phyloP scores from a whole-genome alignment of 1,140 invertebrate species.

The Scaptomyza pallida region DNA sequence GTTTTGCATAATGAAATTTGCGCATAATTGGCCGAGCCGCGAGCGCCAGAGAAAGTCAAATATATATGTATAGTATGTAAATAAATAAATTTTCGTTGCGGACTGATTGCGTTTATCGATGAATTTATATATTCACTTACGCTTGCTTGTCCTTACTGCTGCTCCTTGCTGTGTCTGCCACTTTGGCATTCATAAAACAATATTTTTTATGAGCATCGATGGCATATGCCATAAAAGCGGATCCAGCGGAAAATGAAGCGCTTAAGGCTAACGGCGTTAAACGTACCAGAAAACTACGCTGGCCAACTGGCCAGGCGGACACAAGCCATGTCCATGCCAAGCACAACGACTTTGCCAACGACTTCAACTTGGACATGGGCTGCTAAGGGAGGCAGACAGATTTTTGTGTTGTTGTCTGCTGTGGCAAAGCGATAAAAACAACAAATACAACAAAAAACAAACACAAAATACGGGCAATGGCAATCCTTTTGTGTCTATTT shows the following conservation, averaged over 20 bases:
- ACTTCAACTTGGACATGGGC: slow-evolving; percentile 7
- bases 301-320: too few relatives aligned
- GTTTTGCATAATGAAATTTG: slow-evolving; percentile 46
- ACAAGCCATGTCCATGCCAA: slow-evolving; percentile 19
- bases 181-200: slow-evolving; percentile 55
- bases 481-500: slow-evolving; percentile 80
- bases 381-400: too few relatives aligned
- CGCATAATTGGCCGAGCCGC: slow-evolving; percentile 44
- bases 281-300: slow-evolving; percentile 62
- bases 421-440: slow-evolving; percentile 15
- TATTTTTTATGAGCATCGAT: slow-evolving; percentile 69
- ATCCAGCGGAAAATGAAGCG: slow-evolving; percentile 47
- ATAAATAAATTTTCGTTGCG: slow-evolving; percentile 23
- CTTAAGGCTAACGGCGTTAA: slow-evolving; percentile 51
- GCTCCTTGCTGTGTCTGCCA: background rate
- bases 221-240: slow-evolving; percentile 72
- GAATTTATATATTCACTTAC: slow-evolving; percentile 35
- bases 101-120: slow-evolving; percentile 67
- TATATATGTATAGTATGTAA: too few relatives aligned
- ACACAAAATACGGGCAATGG: slow-evolving; percentile 10
- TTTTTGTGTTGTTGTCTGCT: background rate
- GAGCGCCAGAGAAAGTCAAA: slow-evolving; percentile 4
- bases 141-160: background rate
- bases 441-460: background rate
- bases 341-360: slow-evolving; percentile 5